Evolutionary conservation across 2,113 vertebrate genomes (phyloP).

Genomic region (Psettodes erumei): DNA sequence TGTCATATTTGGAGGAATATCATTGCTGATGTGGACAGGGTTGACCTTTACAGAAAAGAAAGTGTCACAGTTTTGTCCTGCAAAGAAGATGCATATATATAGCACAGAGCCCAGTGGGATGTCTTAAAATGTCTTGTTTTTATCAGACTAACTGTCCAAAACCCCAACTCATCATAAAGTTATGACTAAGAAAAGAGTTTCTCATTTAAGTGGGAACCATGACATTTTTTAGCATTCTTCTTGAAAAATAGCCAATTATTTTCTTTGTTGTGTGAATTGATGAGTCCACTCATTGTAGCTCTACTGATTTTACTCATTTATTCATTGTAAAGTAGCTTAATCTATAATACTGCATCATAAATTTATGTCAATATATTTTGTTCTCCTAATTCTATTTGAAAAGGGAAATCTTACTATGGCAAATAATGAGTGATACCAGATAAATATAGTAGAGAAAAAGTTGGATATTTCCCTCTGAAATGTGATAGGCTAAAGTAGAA

Average conservation of each 20-base stretch:
- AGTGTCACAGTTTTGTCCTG: not conserved
- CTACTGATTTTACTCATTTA: no score
- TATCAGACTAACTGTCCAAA: not conserved
- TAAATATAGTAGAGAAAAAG: not conserved
- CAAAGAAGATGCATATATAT: not conserved
- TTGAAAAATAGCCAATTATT: not conserved
- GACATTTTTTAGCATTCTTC: not conserved
- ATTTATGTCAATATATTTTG: not conserved
- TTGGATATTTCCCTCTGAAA: not conserved
- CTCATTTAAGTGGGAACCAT: not conserved
- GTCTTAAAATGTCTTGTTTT: not conserved
- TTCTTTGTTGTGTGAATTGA: not conserved
- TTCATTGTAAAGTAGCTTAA: not conserved
- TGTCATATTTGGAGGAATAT: not conserved
- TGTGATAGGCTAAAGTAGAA: not conserved
- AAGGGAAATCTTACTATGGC: no score
- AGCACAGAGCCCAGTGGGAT: not conserved
- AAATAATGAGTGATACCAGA: not conserved
- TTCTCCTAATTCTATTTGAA: no score
- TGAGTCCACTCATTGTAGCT: not conserved
- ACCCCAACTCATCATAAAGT: not conserved
- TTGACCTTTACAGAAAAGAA: no score
- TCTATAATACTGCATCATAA: not conserved
- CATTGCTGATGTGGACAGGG: not conserved
- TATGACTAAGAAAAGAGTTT: not conserved